Evolutionary conservation across 2,113 vertebrate species (phyloP).

Genomic region (Genyomyrus donnyi): DNA sequence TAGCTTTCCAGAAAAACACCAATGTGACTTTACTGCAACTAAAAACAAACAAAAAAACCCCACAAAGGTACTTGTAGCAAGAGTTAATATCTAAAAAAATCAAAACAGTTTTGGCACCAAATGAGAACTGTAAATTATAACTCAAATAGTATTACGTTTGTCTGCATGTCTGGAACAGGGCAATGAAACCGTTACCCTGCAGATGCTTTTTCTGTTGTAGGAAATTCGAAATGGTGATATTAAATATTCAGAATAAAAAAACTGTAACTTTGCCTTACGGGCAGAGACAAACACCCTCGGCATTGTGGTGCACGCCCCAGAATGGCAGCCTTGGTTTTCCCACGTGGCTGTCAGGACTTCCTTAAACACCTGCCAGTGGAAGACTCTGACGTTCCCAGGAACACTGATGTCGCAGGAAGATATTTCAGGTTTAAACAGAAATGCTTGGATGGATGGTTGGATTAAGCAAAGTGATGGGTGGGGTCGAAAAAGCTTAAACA

Average conservation of each 20-base stretch:
- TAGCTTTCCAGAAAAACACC: background rate
- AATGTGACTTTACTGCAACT: background rate
- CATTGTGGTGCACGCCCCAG: background rate
- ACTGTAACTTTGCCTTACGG: background rate
- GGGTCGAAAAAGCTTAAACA: background rate
- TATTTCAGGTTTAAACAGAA: background rate
- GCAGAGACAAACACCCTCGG: background rate
- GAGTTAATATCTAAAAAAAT: constrained; percentile 1
- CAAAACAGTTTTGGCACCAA: background rate
- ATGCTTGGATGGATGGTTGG: background rate
- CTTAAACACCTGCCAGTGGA: background rate
- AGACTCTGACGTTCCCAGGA: background rate
- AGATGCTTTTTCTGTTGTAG: background rate
- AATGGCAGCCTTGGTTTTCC: background rate
- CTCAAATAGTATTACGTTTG: background rate
- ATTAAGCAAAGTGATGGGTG: background rate
- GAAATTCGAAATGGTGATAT: constrained; percentile 15
- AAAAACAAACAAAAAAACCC: background rate
- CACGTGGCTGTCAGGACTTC: background rate
- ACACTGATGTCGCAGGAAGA: background rate
- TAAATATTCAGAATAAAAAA: background rate
- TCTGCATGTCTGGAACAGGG: background rate
- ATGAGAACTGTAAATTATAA: constrained; percentile 3
- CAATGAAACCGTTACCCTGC: background rate
- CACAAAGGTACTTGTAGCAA: background rate